Conservation (phyloP, 1,140 invertebrate species). For the Pseudoatta argentina region DNA sequence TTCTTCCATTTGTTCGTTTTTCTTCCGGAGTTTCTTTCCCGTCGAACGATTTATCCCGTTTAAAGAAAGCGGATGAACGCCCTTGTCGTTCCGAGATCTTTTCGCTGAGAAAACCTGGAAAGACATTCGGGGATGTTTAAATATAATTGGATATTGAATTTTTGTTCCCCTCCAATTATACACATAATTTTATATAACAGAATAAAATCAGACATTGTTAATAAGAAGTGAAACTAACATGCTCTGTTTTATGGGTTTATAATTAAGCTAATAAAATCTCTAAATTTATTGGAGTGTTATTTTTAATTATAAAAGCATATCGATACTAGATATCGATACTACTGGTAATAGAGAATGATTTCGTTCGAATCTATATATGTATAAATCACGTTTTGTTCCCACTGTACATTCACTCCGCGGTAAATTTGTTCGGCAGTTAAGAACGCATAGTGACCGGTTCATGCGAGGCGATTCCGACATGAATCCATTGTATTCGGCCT, state of each 20-base stretch:
- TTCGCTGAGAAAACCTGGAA: constrained; percentile 7
- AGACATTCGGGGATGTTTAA: neutral
- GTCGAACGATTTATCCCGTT: constrained; percentile 27
- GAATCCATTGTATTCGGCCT: constrained; percentile 62
- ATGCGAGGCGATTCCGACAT: constrained; percentile 27
- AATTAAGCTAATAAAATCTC: neutral
- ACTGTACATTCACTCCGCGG: constrained; percentile 45
- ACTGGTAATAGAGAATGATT: neutral
- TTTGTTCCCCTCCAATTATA: neutral
- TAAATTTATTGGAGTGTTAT: neutral
- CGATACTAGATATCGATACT: neutral
- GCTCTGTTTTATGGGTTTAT: neutral
- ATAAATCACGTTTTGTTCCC: constrained; percentile 23
- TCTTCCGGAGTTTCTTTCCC: constrained; percentile 39
- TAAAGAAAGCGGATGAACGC: constrained; percentile 26
- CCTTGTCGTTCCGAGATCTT: constrained; percentile 21
- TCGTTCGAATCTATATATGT: neutral
- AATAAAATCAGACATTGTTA: neutral
- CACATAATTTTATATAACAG: neutral
- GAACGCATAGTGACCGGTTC: constrained; percentile 43
- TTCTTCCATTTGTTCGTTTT: constrained; percentile 34
- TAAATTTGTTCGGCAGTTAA: constrained; percentile 65
- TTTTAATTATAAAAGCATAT: neutral
- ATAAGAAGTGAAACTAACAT: neutral
- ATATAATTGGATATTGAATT: constrained; percentile 32